phyloP scores from a whole-genome alignment of 2,888 invertebrate genomes.

The Scaptomyza tumidula region DNA sequence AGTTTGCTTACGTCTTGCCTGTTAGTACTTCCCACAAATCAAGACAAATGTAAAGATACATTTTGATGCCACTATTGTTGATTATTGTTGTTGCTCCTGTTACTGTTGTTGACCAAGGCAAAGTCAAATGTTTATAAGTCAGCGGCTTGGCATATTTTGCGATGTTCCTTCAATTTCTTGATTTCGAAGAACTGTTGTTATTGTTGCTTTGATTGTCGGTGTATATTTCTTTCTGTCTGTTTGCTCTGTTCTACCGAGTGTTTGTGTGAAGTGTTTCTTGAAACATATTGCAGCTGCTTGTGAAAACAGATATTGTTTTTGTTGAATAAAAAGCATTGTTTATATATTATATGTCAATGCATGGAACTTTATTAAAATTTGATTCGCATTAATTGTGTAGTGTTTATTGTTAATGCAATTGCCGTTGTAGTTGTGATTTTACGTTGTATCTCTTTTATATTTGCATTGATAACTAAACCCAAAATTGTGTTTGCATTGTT shows the following conservation, averaged over 20 bases:
- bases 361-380: slow-evolving; percentile 14
- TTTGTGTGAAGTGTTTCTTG: slow-evolving; percentile 11
- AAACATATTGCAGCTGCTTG: slow-evolving; percentile 2
- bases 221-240: background rate
- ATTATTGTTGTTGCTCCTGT: slow-evolving; percentile 6
- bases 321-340: background rate
- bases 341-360: slow-evolving; percentile 1
- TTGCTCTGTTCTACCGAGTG: background rate
- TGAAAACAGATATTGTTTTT: slow-evolving; percentile 22
- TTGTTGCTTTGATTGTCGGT: background rate
- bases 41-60: slow-evolving; percentile 38
- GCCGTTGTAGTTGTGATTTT: background rate
- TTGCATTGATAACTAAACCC: slow-evolving; percentile 1
- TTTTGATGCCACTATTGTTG: slow-evolving; percentile 28
- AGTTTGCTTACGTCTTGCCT: slow-evolving; percentile 48
- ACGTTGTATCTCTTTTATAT: background rate
- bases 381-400: slow-evolving; percentile 23
- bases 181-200: slow-evolving; percentile 2
- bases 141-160: slow-evolving; percentile 28
- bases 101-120: slow-evolving; percentile 19
- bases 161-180: slow-evolving; percentile 5
- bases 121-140: slow-evolving; percentile 43
- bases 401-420: slow-evolving; percentile 18
- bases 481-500: background rate
- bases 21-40: slow-evolving; percentile 39